Evolutionary conservation across 1,140 invertebrate species (phyloP).

Genomic region (Brachionus rotundiformis): DNA sequence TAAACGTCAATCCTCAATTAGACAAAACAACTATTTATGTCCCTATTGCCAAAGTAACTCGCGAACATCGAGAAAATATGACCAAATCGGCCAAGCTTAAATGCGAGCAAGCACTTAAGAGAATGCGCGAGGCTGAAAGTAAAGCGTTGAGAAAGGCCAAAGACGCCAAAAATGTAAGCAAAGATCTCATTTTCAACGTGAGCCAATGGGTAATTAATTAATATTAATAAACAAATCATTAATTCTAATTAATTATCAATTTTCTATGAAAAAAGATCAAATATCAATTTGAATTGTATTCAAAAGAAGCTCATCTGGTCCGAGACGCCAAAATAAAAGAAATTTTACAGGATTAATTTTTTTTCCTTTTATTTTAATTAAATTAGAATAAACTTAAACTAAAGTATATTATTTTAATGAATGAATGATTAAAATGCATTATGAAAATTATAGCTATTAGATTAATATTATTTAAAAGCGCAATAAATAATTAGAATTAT

Average conservation of each 20-base stretch:
- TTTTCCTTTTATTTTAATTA: not conserved
- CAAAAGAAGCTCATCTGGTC: slow-evolving; percentile 30
- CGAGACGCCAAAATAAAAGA: slow-evolving; percentile 47
- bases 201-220: slow-evolving; percentile 68
- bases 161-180: slow-evolving; percentile 67
- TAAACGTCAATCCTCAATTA: slow-evolving; percentile 91
- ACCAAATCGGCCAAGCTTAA: slow-evolving; percentile 81
- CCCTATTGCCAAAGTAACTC: slow-evolving; percentile 84
- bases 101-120: slow-evolving; percentile 77
- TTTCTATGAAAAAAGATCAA: too few relatives aligned
- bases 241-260: too few relatives aligned
- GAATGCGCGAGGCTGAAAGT: slow-evolving; percentile 77
- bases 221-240: too few relatives aligned
- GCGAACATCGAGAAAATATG: slow-evolving; percentile 82
- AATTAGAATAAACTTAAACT: not conserved
- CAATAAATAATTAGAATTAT: not conserved
- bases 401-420: not conserved
- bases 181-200: slow-evolving; percentile 71
- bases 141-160: slow-evolving; percentile 73
- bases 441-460: not conserved
- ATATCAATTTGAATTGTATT: slow-evolving; percentile 45
- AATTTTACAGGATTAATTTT: slow-evolving; percentile 38
- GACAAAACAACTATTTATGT: slow-evolving; percentile 85
- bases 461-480: not conserved
- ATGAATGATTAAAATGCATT: not conserved